These are phyloP conservation scores for Eciton burchellii DNA, from an alignment of 1,140 invertebrate species.

Conservation along the genomic window DNA sequence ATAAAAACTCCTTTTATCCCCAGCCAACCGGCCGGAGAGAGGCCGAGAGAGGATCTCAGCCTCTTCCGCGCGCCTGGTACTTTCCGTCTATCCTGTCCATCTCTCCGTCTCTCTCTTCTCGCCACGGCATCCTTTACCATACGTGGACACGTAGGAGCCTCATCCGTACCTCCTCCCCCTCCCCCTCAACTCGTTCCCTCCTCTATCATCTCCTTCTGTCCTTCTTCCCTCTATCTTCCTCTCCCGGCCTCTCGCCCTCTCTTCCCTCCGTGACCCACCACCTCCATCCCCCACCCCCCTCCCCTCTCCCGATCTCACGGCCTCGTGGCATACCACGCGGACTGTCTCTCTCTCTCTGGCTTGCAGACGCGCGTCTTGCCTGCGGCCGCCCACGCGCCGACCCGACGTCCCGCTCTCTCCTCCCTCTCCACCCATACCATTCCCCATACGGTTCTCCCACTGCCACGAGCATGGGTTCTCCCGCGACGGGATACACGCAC, in stretches of 20 bases:
- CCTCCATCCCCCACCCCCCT: conserved; percentile 34
- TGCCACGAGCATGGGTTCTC: conserved; percentile 37
- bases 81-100: conserved; percentile 48
- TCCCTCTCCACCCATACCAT: conserved; percentile 79
- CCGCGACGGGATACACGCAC: conserved; percentile 65
- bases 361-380: conserved; percentile 84
- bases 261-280: conserved; percentile 22
- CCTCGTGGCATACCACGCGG: conserved; percentile 72
- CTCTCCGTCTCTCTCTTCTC: conserved; percentile 41
- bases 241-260: conserved; percentile 31
- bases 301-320: conserved; percentile 54
- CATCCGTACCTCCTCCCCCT: too few relatives aligned
- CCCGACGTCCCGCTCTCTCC: conserved; percentile 80
- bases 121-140: conserved; percentile 73
- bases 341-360: conserved; percentile 68
- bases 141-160: conserved; percentile 65
- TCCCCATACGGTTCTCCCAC: conserved; percentile 76
- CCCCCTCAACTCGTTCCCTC: conserved; percentile 52
- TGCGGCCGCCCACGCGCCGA: conserved; percentile 86
- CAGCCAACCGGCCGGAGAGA: conserved; percentile 71
- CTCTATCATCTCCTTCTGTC: conserved; percentile 5
- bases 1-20: conserved; percentile 81
- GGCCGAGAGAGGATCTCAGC: conserved; percentile 66
- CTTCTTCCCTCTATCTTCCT: conserved; percentile 22
- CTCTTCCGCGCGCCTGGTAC: conserved; percentile 50